These are phyloP conservation scores for Brenthis hecate DNA, from an alignment of 2,888 invertebrate species.

Conservation along the genomic window DNA sequence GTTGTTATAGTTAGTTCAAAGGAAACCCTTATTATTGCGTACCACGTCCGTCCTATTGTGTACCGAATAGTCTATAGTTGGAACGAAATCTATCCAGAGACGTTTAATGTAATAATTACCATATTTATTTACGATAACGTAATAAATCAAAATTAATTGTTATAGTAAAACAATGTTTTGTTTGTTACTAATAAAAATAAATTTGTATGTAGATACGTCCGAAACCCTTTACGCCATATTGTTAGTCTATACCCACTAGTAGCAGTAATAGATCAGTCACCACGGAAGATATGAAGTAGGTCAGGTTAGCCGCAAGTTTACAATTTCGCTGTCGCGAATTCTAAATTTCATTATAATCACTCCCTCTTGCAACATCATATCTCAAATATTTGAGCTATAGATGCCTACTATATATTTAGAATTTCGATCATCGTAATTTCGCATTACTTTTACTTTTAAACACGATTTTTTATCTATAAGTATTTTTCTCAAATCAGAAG, in stretches of 20 bases:
- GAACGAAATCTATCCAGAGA: conserved; percentile 44
- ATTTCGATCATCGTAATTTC: no score
- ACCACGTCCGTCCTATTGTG: conserved; percentile 67
- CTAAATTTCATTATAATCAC: conserved; percentile 23
- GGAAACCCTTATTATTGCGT: conserved; percentile 71
- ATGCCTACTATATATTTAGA: no score
- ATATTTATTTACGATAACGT: background rate
- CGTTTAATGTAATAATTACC: conserved; percentile 1
- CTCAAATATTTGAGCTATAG: background rate
- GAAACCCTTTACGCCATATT: no score
- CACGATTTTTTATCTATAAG: no score
- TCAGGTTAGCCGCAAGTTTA: conserved; percentile 27
- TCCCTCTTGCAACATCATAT: conserved; percentile 3
- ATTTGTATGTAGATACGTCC: no score
- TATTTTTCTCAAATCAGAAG: no score
- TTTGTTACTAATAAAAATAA: no score
- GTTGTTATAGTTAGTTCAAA: conserved; percentile 68
- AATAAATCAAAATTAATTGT: background rate
- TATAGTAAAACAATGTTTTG: background rate
- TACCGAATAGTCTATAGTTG: conserved; percentile 59
- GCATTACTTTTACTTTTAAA: no score
- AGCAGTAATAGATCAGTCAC: background rate
- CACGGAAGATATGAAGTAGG: conserved; percentile 28
- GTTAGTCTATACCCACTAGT: background rate
- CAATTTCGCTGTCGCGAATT: conserved; percentile 29